Percentiles rank a stretch among this genome's conserved stretches.
Conservation (phyloP, 2,797 vertebrate genomes). For the Gallinago stenura region DNA sequence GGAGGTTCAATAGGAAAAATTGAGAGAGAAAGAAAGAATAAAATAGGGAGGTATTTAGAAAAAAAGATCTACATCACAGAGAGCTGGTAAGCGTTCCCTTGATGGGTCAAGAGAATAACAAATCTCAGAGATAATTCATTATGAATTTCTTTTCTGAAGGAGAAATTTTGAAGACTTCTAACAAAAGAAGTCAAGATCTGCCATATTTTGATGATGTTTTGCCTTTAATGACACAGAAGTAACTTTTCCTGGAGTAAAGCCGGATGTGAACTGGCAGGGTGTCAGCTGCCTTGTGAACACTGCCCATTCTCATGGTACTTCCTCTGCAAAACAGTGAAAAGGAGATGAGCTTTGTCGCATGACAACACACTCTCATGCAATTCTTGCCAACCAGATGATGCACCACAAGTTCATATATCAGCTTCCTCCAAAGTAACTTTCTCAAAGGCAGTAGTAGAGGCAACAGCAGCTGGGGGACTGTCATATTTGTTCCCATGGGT, state of each 20-base stretch:
- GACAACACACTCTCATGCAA: fast-evolving
- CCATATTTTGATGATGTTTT: not conserved
- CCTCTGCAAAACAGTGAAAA: not conserved
- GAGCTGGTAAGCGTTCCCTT: not conserved
- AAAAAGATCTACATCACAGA: not conserved
- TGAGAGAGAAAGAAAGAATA: not conserved
- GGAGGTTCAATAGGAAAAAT: not conserved
- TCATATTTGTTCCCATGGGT: fast-evolving
- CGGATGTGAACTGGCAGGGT: not conserved
- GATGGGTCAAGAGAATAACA: not conserved
- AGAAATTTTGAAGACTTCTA: not conserved
- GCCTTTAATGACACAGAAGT: not conserved
- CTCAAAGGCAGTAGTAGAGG: not conserved
- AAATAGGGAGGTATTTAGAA: not conserved
- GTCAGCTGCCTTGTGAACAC: not conserved
- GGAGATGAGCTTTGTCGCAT: not conserved
- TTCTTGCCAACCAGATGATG: not conserved
- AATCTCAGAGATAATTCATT: not conserved
- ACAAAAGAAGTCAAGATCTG: not conserved
- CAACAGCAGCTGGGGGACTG: not conserved
- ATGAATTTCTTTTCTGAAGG: not conserved
- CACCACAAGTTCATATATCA: not conserved
- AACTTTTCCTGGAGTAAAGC: not conserved
- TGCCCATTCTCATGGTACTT: not conserved
- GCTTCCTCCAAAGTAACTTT: not conserved